Percentiles rank a stretch among this genome's conserved stretches.
Evolutionary conservation across 2,113 vertebrate genomes (phyloP).

Genomic region (Daphoenositta chrysoptera): DNA sequence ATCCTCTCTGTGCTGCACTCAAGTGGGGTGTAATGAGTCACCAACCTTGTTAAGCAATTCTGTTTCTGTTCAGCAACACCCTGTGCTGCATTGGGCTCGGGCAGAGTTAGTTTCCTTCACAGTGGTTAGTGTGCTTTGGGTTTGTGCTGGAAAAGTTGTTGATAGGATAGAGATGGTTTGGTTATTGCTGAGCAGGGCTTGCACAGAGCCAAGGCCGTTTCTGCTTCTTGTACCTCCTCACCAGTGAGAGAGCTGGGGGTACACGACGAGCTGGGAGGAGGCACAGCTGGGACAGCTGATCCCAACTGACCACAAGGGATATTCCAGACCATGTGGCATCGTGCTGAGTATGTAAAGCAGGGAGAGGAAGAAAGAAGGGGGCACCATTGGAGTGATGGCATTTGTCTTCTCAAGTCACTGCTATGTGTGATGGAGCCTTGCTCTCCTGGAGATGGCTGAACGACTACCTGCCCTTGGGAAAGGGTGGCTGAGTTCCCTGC

Average conservation of each 20-base stretch:
- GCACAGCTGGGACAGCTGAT: background rate
- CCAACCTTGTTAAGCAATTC: slow-evolving; percentile 38
- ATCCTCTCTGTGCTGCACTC: slow-evolving; percentile 12
- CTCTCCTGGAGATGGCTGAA: background rate
- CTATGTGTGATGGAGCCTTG: background rate
- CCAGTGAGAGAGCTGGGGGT: background rate
- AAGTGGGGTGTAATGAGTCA: background rate
- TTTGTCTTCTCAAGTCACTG: background rate
- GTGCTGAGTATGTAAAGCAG: background rate
- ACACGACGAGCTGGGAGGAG: background rate
- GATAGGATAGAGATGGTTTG: background rate
- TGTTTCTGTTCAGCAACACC: background rate
- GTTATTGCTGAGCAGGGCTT: background rate
- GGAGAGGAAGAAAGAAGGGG: background rate
- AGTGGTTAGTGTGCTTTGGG: background rate
- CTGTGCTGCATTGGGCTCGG: background rate
- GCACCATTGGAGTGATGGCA: background rate
- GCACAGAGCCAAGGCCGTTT: background rate
- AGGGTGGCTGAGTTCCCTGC: no score
- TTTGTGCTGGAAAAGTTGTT: background rate
- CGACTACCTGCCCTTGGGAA: background rate
- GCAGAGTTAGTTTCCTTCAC: background rate
- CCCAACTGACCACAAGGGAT: background rate
- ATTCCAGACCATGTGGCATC: background rate
- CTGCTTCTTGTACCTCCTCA: background rate